Conservation (phyloP, 2,797 vertebrate species). For the Rallus crepitans region DNA sequence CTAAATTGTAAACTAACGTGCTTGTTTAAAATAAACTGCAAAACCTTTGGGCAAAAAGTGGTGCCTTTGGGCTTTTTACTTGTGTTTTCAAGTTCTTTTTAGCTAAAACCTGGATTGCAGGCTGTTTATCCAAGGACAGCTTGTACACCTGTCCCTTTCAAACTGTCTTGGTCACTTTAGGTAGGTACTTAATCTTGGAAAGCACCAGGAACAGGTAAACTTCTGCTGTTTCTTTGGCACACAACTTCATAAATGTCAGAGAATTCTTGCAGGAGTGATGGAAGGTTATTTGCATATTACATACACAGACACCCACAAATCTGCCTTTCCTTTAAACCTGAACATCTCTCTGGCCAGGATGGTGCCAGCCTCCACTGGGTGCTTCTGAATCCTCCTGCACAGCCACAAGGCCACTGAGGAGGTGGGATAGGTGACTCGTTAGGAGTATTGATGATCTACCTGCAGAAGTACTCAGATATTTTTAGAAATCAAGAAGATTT, state of each 20-base stretch:
- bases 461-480: background rate
- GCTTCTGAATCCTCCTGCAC: background rate
- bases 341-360: background rate
- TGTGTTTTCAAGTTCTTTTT: background rate
- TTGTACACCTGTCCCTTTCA: fast-evolving
- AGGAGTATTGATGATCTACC: background rate
- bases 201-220: background rate
- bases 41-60: slow-evolving; percentile 13
- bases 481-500: no score
- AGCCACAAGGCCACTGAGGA: fast-evolving
- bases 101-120: background rate
- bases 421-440: fast-evolving
- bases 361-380: background rate
- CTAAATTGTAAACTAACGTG: slow-evolving; percentile 57
- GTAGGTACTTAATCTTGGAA: background rate
- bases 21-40: slow-evolving; percentile 71
- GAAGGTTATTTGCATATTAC: background rate
- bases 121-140: background rate
- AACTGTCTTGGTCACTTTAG: background rate
- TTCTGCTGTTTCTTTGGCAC: background rate
- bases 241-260: background rate
- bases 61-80: background rate
- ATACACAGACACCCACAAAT: fast-evolving
- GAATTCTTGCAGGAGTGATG: background rate
- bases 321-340: background rate